Percentiles rank a stretch among this genome's conserved stretches.
phyloP scores from a whole-genome alignment of 1,140 invertebrate genomes.

The Oedothorax gibbosus region DNA sequence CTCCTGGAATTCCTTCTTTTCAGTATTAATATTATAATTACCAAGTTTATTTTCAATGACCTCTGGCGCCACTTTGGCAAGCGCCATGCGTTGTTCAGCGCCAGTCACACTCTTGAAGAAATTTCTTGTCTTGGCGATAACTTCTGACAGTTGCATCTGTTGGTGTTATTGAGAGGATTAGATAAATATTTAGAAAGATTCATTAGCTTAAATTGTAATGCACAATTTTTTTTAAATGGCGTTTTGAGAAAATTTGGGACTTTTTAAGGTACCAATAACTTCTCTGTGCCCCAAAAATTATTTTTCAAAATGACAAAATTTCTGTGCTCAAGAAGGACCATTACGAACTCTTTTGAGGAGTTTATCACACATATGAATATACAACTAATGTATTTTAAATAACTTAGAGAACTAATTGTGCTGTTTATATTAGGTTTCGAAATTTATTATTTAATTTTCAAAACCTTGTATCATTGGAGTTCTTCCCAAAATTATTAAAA shows the following conservation, averaged over 20 bases:
- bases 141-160: slow-evolving; percentile 96
- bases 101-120: slow-evolving; percentile 92
- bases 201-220: too few relatives aligned
- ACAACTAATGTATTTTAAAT: too few relatives aligned
- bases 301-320: background rate
- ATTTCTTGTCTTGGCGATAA: slow-evolving; percentile 92
- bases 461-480: too few relatives aligned
- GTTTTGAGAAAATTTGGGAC: background rate
- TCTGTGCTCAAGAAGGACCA: background rate
- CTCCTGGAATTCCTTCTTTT: slow-evolving; percentile 80
- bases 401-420: too few relatives aligned
- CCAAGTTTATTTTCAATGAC: slow-evolving; percentile 88
- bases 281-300: background rate
- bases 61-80: slow-evolving; percentile 72
- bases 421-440: too few relatives aligned
- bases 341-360: background rate
- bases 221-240: background rate
- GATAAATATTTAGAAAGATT: background rate
- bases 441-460: too few relatives aligned
- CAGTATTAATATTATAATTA: slow-evolving; percentile 79
- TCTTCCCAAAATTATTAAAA: too few relatives aligned
- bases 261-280: background rate
- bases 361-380: background rate
- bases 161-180: slow-evolving; percentile 62
- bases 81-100: slow-evolving; percentile 65